Conservation (phyloP, 2,113 vertebrate genomes). For the Equus przewalskii region DNA sequence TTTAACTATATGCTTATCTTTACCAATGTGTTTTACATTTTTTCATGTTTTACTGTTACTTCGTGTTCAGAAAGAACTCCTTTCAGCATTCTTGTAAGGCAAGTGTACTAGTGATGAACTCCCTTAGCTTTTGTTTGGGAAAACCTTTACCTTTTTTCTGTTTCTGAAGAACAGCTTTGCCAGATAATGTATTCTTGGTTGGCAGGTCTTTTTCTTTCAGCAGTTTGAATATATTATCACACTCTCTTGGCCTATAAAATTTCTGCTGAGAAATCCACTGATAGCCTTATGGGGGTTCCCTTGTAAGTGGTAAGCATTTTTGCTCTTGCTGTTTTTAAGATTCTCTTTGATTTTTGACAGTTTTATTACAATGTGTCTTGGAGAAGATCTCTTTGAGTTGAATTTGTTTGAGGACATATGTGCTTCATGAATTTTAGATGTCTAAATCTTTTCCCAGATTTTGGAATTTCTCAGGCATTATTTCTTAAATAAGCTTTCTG, state of each 20-base stretch:
- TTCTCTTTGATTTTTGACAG: not conserved
- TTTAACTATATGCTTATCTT: not conserved
- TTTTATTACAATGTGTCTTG: not conserved
- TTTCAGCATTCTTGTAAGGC: not conserved
- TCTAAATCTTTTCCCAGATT: not conserved
- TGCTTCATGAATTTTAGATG: not conserved
- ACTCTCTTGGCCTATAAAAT: not conserved
- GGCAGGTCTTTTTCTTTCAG: not conserved
- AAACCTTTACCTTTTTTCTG: too few relatives aligned
- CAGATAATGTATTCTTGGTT: not conserved
- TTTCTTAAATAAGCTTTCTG: not conserved
- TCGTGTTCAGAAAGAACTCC: too few relatives aligned
- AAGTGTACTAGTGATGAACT: not conserved
- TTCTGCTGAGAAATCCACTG: not conserved
- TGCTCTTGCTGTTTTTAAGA: not conserved
- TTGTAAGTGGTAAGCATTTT: not conserved
- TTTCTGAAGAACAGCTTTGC: not conserved
- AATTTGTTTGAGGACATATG: not conserved
- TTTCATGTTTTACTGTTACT: not conserved
- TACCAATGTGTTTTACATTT: not conserved
- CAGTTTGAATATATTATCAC: not conserved
- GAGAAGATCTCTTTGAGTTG: not conserved
- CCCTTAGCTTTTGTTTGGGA: too few relatives aligned
- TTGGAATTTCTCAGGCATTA: not conserved
- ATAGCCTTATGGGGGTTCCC: not conserved